phyloP scores from a whole-genome alignment of 1,140 invertebrate species.

The Drosophila sp. region DNA sequence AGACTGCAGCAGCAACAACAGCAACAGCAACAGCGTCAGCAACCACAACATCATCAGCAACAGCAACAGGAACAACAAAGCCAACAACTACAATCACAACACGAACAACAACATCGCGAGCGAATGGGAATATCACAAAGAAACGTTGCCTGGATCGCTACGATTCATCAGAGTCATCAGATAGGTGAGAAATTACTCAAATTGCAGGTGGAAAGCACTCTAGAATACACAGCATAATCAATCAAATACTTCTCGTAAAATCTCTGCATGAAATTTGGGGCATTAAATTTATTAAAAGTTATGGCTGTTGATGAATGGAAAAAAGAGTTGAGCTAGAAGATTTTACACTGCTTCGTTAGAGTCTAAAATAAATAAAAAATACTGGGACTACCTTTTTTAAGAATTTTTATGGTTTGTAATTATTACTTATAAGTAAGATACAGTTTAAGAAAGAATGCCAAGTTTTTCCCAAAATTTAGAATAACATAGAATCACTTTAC shows the following conservation, averaged over 20 bases:
- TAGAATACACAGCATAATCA: background rate
- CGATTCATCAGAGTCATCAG: slow-evolving; percentile 95
- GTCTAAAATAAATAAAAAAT: background rate
- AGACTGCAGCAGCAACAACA: slow-evolving; percentile 44
- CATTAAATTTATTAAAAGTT: background rate
- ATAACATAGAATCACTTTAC: background rate
- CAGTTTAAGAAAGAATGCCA: too few relatives aligned
- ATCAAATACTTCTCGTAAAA: background rate
- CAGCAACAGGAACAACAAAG: slow-evolving; percentile 20
- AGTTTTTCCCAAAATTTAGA: background rate
- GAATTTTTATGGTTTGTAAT: too few relatives aligned
- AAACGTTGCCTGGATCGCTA: slow-evolving; percentile 94
- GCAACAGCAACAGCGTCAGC: slow-evolving; percentile 10
- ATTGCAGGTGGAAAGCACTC: background rate
- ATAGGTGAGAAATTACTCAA: slow-evolving; percentile 88
- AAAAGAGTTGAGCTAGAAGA: background rate
- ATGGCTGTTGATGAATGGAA: background rate
- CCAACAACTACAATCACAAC: slow-evolving; percentile 3
- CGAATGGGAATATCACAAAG: slow-evolving; percentile 88
- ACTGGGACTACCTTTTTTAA: too few relatives aligned
- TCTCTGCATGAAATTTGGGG: background rate
- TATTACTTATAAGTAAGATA: too few relatives aligned
- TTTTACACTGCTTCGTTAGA: too few relatives aligned
- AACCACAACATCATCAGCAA: slow-evolving; percentile 19
- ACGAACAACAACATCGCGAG: slow-evolving; percentile 25